Base-by-base conservation (phyloP, 1,140 invertebrate genomes). In the Musca vetustissima region DNA sequence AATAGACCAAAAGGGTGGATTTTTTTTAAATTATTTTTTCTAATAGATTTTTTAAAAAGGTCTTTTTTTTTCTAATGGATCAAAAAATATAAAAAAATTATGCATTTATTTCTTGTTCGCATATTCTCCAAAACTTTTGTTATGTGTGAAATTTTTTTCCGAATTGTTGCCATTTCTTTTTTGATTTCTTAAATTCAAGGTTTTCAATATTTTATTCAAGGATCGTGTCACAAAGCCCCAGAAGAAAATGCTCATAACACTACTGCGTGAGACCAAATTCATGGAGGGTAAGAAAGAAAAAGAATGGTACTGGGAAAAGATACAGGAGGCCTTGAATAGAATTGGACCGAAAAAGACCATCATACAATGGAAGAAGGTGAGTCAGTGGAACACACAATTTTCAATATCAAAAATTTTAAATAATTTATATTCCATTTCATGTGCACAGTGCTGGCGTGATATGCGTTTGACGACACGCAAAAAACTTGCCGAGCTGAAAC, bases 221-320 rank as follows among this genome's bases (percentile, higher is more conserved):
- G 79, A 81, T 76, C 79, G 79, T 76, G 79, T 81, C 50, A 81
- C 79, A 55, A 81, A 81, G 71, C 79, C 79, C 61, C 79, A 81
- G 65, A 81, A 81, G 57, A 81, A 81, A 68, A 81, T 80, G 79
- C 76, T 81, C 19, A 81, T 81, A 19, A 78, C 79, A n/a, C 47
- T 81, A 64, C 59, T 81, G 72, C 75, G 79, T 24, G 79, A 81
- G 69, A 81, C 79, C 4, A 81, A 81, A 67, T 79, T 77, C 61
- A 81, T 81, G 79, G 79, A 81, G 72, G 79, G 79, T 52, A 81
- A 81, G 64, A 81, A 81, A 61, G 79, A 81, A 64, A 81, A 81
- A 70, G 79, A 81, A 68, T 80, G 77, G 77, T 81, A 81, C 59
- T 81, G 79, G 79, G 79, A 81, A 59, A 81, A 81, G 69, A 81